Percentiles rank a stretch among this genome's conserved stretches.
Evolutionary conservation across 2,113 vertebrate species (phyloP).

Genomic region (Lagopus muta): DNA sequence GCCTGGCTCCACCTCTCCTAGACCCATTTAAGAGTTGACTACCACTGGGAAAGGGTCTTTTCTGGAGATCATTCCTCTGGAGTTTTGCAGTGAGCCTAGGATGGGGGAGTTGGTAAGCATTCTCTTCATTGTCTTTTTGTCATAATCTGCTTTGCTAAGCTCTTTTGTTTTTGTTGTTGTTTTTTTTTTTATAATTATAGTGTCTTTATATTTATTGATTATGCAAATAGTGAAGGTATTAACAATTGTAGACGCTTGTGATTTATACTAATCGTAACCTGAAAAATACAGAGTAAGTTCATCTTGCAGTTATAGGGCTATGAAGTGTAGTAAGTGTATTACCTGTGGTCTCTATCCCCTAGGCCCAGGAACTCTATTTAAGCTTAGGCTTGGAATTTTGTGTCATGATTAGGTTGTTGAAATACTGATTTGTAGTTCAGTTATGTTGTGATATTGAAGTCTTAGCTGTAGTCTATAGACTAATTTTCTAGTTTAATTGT

Average conservation of each 20-base stretch:
- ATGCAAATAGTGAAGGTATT: neutral
- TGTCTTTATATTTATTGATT: no score
- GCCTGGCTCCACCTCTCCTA: no score
- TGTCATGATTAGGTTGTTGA: accelerated
- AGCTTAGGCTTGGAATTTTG: accelerated
- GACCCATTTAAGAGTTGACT: no score
- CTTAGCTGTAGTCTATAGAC: accelerated
- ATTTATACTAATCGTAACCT: neutral
- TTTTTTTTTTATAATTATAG: no score
- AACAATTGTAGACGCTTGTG: neutral
- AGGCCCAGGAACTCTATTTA: neutral
- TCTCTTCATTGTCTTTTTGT: no score
- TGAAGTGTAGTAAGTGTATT: neutral
- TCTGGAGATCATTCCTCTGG: no score
- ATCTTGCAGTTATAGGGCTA: neutral
- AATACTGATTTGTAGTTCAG: accelerated
- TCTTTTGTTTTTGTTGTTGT: no score
- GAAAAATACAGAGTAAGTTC: neutral
- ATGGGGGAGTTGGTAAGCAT: no score
- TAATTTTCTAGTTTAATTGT: accelerated
- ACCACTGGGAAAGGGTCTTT: no score
- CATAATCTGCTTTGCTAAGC: no score
- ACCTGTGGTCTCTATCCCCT: neutral
- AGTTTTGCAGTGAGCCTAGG: no score
- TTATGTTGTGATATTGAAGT: accelerated